phyloP scores from a whole-genome alignment of 2,888 invertebrate species.

The Netelia inedita region DNA sequence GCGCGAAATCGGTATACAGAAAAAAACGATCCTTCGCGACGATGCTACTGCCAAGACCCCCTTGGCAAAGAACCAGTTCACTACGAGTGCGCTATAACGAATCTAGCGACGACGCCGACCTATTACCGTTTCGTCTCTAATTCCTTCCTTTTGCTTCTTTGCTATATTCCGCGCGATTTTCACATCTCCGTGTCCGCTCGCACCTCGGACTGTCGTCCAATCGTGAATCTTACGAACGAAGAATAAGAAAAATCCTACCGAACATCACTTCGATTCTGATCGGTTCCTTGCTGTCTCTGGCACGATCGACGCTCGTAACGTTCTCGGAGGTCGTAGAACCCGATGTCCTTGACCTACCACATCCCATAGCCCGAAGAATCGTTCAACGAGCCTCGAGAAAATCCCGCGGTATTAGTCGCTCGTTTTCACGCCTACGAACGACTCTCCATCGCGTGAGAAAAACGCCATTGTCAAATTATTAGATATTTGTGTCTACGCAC shows the following conservation, averaged over 20 bases:
- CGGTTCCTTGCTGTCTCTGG: conserved; percentile 66
- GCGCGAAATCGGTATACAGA: conserved; percentile 5
- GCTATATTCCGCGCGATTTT: neutral
- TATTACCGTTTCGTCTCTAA: conserved; percentile 67
- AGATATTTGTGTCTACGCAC: conserved; percentile 1
- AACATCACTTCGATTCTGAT: conserved; percentile 78
- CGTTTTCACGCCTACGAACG: neutral
- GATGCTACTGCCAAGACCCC: conserved; percentile 69
- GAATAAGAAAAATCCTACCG: conserved; percentile 73
- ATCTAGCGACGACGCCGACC: conserved; percentile 65
- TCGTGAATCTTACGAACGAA: neutral
- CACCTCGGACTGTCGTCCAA: too few relatives aligned
- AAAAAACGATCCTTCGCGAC: conserved; percentile 65
- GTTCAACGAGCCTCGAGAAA: conserved; percentile 46
- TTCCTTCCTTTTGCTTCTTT: conserved; percentile 38
- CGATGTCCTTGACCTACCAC: conserved; percentile 77
- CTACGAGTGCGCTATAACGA: conserved; percentile 43
- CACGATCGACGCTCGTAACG: conserved; percentile 64
- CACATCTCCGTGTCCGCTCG: neutral
- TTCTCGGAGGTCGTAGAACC: conserved; percentile 64
- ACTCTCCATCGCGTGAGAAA: neutral
- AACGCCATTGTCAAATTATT: neutral
- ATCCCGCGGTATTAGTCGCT: neutral
- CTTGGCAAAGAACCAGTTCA: conserved; percentile 72
- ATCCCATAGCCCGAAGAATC: conserved; percentile 80